Evolutionary conservation across 2,113 vertebrate genomes (phyloP).

Genomic region (Mormyrus lacerda): DNA sequence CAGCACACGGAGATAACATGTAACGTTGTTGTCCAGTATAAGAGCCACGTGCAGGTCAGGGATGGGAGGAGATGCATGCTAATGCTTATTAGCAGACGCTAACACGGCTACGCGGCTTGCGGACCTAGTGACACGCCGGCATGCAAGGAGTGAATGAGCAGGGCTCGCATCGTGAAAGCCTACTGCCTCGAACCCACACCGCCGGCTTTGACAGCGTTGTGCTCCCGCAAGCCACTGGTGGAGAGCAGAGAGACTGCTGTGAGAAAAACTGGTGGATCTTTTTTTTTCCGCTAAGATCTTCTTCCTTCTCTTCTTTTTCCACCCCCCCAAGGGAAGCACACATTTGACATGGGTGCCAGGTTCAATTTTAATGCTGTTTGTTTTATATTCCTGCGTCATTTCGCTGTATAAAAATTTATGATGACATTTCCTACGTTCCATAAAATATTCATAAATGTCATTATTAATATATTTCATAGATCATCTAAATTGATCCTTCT

Average conservation of each 20-base stretch:
- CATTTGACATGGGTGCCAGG: slow-evolving; percentile 35
- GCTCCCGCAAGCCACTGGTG: background rate
- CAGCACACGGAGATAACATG: background rate
- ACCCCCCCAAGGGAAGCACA: background rate
- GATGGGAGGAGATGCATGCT: background rate
- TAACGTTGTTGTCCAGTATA: background rate
- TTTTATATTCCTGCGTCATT: slow-evolving; percentile 70
- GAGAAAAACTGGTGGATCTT: background rate
- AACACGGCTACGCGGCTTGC: background rate
- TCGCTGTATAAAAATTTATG: slow-evolving; percentile 70
- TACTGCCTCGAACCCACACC: background rate
- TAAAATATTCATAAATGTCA: slow-evolving; percentile 79
- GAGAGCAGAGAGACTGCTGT: background rate
- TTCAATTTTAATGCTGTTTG: slow-evolving; percentile 74
- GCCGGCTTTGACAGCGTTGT: background rate
- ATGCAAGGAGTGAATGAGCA: slow-evolving; percentile 33
- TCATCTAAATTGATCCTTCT: slow-evolving; percentile 70
- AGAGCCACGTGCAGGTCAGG: background rate
- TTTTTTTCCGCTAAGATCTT: background rate
- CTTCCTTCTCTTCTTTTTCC: background rate
- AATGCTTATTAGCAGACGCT: background rate
- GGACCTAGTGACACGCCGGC: background rate
- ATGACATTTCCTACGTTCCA: slow-evolving; percentile 67
- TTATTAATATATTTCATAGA: slow-evolving; percentile 73
- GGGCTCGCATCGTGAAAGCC: background rate